phyloP scores from a whole-genome alignment of 2,113 vertebrate genomes.

The Pituophis catenifer region DNA sequence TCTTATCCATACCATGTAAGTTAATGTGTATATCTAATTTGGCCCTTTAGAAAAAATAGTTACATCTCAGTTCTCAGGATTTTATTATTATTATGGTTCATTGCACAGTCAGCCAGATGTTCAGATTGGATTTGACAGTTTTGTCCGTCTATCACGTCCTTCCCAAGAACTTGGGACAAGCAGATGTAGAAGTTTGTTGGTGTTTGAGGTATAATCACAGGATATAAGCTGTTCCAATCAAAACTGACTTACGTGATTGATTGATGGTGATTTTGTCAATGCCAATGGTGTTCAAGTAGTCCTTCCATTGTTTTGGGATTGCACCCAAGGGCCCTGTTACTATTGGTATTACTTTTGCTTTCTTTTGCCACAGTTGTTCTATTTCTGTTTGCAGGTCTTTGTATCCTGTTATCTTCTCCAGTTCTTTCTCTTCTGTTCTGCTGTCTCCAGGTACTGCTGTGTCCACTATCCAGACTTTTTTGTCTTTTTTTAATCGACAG shows the following conservation, averaged over 20 bases:
- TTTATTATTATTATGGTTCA: neutral
- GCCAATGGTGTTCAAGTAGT: neutral
- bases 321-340: neutral
- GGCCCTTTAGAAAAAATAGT: conserved; percentile 2
- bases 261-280: neutral
- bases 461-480: neutral
- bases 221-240: neutral
- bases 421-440: neutral
- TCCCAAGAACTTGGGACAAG: neutral
- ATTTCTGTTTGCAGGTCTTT: neutral
- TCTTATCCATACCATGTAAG: conserved; percentile 43
- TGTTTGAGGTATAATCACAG: neutral
- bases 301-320: neutral
- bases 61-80: conserved; percentile 11
- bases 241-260: neutral
- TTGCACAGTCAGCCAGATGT: neutral
- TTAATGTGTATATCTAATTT: conserved; percentile 29
- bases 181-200: neutral
- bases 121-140: neutral
- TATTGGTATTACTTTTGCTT: neutral
- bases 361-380: neutral
- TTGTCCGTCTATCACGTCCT: neutral
- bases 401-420: neutral
- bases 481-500: neutral
- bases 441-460: neutral